These are phyloP conservation scores for Rhaphigaster nebulosa DNA, from an alignment of 2,888 invertebrate species.

Conservation along the genomic window DNA sequence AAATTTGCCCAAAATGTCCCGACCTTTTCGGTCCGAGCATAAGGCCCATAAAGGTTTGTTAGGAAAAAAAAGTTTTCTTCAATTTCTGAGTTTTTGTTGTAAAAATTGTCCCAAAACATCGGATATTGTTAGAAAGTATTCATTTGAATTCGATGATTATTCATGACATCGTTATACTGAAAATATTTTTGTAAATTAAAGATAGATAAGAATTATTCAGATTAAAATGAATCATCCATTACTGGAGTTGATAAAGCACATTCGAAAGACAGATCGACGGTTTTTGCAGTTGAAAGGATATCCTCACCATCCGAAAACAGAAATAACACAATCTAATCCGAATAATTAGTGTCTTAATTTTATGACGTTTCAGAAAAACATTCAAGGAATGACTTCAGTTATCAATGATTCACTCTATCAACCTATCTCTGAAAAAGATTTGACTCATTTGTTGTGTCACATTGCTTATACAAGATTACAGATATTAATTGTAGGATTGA, in stretches of 20 bases:
- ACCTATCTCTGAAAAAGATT: background rate
- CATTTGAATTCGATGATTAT: too few relatives aligned
- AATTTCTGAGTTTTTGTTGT: too few relatives aligned
- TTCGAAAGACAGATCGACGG: background rate
- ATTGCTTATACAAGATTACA: background rate
- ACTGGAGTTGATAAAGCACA: background rate
- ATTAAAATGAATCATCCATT: background rate
- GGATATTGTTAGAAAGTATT: too few relatives aligned
- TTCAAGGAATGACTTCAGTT: background rate
- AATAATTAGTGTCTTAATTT: background rate
- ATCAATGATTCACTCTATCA: background rate
- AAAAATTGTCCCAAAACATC: too few relatives aligned
- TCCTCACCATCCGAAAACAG: background rate
- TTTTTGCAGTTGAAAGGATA: too few relatives aligned
- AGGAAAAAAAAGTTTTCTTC: too few relatives aligned
- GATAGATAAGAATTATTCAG: background rate
- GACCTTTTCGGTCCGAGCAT: too few relatives aligned
- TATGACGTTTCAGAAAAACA: background rate
- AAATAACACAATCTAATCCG: background rate
- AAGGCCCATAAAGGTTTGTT: too few relatives aligned
- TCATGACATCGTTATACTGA: background rate
- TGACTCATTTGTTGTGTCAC: background rate
- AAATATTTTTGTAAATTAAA: background rate
- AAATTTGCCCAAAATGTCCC: too few relatives aligned
- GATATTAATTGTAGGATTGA: background rate